These are phyloP conservation scores for Neoitamus cyanurus DNA, from an alignment of 2,888 invertebrate genomes.

Conservation along the genomic window DNA sequence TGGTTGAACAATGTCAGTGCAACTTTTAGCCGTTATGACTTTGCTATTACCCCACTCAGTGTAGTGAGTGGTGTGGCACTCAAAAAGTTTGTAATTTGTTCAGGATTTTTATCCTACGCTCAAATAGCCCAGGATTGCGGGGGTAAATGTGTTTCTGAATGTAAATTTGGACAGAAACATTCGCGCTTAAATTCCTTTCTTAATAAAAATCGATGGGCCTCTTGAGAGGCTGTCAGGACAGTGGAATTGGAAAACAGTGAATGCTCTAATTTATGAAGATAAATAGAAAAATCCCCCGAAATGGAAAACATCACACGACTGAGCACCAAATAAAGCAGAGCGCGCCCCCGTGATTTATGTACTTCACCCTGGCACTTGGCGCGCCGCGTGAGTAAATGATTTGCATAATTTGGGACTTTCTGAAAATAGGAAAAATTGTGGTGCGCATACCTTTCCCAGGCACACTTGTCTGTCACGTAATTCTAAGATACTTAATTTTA, in stretches of 20 bases:
- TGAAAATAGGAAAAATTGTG: background rate
- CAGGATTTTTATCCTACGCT: background rate
- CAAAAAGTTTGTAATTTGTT: background rate
- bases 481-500: slow-evolving; percentile 1
- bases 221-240: background rate
- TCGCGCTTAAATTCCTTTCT: background rate
- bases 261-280: slow-evolving; percentile 27
- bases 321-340: background rate
- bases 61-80: background rate
- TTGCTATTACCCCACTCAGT: background rate
- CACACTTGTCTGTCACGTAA: background rate
- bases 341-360: slow-evolving; percentile 16
- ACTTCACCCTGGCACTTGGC: slow-evolving; percentile 12
- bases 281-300: slow-evolving; percentile 1
- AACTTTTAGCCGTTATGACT: background rate
- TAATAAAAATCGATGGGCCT: slow-evolving; percentile 7
- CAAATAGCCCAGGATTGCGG: background rate
- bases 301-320: slow-evolving; percentile 4
- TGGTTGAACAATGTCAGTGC: background rate
- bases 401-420: slow-evolving; percentile 9
- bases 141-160: background rate
- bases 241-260: slow-evolving; percentile 4
- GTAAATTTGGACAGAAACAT: background rate
- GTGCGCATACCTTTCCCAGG: background rate
- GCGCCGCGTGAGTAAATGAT: background rate